Base-by-base conservation (phyloP, 2,888 invertebrate genomes). In the Celastrina argiolus region DNA sequence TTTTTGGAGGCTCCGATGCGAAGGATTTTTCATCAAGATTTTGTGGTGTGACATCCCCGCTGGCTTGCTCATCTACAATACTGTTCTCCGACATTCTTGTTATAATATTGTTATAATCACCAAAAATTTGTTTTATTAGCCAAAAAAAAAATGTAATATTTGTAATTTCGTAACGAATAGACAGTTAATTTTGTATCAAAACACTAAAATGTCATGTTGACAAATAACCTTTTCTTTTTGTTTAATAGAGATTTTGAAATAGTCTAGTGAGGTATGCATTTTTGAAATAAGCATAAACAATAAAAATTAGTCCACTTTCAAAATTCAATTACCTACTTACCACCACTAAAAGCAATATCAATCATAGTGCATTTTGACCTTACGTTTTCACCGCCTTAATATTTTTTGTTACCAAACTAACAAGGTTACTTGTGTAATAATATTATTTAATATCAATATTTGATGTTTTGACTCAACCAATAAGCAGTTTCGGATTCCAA, bases 1-100 rank as follows among this genome's bases (percentile, higher is more conserved):
- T 67, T 66, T 81, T 81, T 0, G 80, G 77, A 2, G 79, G 80
- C 51, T 77, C 77, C 0, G 80, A 78, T 41, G 74, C 76, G 0
- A 73, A 70, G 1, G 65, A 41, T 16, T 69, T 69, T n/a, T 73
- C 75, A 0, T 72, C 56, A 56, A 78, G 78, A 1, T 72, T 68
- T 61, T 79, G 76, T 2, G 75, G 76, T 0, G 51, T 71, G 5
- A 67, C 76, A 67, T 83, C 84, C 34, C 84, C 84, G 61, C 79
- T 80, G 0, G 72, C 82, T 26, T 77, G 76, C 4, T 81, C 81
- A 3, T 79, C 79, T 22, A 51, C 22, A 12, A 51, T 22, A 18
- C 51, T 51, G 5, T 78, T 75, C 45, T 80, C 80, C 6, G 76
- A 78, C 85, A 87, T 87, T 70, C 42, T 74, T 59, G 12, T 51